Conservation (phyloP, 2,888 invertebrate genomes). For the Physocephala rufipes region DNA sequence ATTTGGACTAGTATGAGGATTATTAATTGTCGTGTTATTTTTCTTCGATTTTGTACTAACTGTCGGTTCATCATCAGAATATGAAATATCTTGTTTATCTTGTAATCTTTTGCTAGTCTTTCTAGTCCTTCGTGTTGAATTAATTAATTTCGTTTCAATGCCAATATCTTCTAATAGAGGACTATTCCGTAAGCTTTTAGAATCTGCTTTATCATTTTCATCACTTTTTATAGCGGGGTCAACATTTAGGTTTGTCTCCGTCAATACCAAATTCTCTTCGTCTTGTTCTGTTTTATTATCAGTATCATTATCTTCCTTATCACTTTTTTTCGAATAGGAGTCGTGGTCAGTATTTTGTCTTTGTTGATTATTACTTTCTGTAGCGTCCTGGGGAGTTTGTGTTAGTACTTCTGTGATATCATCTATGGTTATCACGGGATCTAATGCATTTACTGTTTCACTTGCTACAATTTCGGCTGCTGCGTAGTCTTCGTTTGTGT, state of each 20-base stretch:
- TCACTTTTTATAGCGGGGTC: neutral
- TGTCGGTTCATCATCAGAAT: neutral
- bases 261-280: slow-evolving; percentile 13
- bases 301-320: slow-evolving; percentile 41
- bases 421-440: neutral
- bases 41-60: neutral
- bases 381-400: neutral
- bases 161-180: neutral
- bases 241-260: neutral
- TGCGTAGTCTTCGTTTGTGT: slow-evolving; percentile 48
- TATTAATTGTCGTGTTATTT: neutral
- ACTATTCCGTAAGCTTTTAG: neutral
- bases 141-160: neutral
- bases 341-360: slow-evolving; percentile 56
- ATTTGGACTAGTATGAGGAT: neutral
- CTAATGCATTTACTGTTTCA: slow-evolving; percentile 21
- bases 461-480: slow-evolving; percentile 39
- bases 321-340: slow-evolving; percentile 52
- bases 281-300: slow-evolving; percentile 43
- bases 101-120: neutral
- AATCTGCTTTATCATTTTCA: neutral
- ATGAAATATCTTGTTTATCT: neutral
- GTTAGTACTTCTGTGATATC: neutral
- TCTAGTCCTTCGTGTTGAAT: neutral
- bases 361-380: slow-evolving; percentile 23